Percentiles rank a stretch among this genome's conserved stretches.
Evolutionary conservation across 2,113 vertebrate species (phyloP).

Genomic region (Isichthys henryi): DNA sequence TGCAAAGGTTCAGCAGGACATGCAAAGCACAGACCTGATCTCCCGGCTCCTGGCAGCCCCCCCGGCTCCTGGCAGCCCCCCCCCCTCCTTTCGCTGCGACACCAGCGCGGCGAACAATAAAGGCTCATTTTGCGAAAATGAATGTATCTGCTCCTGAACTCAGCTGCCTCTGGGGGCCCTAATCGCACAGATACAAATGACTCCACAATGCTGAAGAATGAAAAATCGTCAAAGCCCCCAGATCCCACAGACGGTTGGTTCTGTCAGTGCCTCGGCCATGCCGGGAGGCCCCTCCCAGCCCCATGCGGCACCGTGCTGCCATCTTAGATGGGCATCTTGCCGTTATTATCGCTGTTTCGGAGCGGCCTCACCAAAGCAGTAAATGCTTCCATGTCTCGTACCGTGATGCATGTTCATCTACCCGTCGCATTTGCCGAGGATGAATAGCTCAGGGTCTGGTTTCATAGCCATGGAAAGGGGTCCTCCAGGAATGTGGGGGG

Average conservation of each 20-base stretch:
- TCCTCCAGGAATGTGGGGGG: conserved; percentile 22
- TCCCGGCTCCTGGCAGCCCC: background rate
- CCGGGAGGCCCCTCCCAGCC: background rate
- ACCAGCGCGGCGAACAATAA: background rate
- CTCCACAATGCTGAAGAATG: conserved; percentile 22
- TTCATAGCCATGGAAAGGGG: conserved; percentile 7
- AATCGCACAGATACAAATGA: conserved; percentile 37
- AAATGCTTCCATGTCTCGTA: conserved; percentile 22
- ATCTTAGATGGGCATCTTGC: conserved; percentile 23
- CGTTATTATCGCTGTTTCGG: background rate
- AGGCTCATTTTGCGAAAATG: conserved; percentile 36
- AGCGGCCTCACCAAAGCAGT: background rate
- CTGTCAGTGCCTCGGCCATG: conserved; percentile 1
- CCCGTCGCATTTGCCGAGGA: conserved; percentile 22
- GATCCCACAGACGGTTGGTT: conserved; percentile 19
- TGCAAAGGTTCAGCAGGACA: conserved; percentile 16
- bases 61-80: too few species aligned
- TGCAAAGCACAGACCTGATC: background rate
- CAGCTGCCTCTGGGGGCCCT: conserved; percentile 29
- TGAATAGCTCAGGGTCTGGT: conserved; percentile 29
- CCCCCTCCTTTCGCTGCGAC: background rate
- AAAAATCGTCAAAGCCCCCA: conserved; percentile 18
- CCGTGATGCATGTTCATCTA: conserved; percentile 26
- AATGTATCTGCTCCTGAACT: conserved; percentile 34
- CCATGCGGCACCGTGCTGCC: conserved; percentile 8